These are phyloP conservation scores for Aphidius ervi DNA, from an alignment of 1,140 invertebrate genomes.

Conservation along the genomic window DNA sequence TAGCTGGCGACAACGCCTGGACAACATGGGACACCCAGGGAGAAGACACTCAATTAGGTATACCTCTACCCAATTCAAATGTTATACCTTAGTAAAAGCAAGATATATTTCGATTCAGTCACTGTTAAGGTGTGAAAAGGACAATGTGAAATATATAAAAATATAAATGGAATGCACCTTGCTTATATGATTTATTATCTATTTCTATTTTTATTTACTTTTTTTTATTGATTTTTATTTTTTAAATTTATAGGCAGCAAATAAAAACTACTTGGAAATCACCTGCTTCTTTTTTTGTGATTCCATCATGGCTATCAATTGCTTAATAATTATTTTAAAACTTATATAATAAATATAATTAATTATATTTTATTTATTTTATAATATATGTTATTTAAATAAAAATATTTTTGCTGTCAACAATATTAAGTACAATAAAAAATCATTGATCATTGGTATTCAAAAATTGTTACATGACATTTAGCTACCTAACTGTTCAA, in stretches of 20 bases:
- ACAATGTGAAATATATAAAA: constrained; percentile 4
- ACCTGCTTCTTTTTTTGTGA: background rate
- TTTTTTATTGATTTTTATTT: background rate
- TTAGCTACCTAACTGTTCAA: no score
- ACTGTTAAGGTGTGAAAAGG: constrained; percentile 15
- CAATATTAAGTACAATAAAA: no score
- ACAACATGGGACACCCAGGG: constrained; percentile 52
- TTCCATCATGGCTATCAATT: no score
- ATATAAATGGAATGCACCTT: constrained; percentile 10
- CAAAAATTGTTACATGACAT: no score
- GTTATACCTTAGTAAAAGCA: constrained; percentile 11
- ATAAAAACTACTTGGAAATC: background rate
- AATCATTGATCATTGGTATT: no score
- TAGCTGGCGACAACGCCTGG: constrained; percentile 50
- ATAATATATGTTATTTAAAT: no score
- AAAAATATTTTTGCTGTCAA: no score
- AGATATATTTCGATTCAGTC: constrained; percentile 1
- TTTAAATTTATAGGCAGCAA: background rate
- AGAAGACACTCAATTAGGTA: constrained; percentile 53
- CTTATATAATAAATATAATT: no score
- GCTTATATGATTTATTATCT: background rate
- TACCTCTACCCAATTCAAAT: constrained; percentile 14
- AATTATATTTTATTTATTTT: no score
- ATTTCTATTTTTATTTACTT: constrained; percentile 4
- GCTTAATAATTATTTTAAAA: no score